phyloP scores from a whole-genome alignment of 2,113 vertebrate genomes.

The Craseonycteris thonglongyai region DNA sequence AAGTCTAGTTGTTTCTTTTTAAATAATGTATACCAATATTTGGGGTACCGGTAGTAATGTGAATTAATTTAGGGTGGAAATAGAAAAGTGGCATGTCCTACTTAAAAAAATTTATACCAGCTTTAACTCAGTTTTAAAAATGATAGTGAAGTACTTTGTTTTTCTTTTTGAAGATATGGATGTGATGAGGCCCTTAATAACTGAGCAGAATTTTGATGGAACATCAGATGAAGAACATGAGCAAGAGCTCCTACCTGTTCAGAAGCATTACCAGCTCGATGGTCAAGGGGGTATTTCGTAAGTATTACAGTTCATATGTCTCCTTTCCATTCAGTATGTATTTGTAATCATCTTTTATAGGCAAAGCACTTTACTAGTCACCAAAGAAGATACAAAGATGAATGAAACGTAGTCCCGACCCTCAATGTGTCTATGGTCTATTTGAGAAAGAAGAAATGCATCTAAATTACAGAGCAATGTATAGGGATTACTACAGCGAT shows the following conservation, averaged over 20 bases:
- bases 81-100: neutral
- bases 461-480: neutral
- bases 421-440: neutral
- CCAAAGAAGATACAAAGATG: neutral
- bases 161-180: slow-evolving; percentile 80
- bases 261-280: slow-evolving; percentile 76
- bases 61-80: neutral
- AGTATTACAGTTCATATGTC: neutral
- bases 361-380: neutral
- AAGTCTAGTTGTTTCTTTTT: neutral
- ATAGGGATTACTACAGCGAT: neutral
- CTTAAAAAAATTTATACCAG: neutral
- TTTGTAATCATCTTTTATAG: neutral
- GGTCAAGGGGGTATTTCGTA: slow-evolving; percentile 80
- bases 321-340: neutral
- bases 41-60: neutral
- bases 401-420: neutral
- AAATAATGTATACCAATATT: neutral
- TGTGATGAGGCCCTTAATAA: slow-evolving; percentile 84
- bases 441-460: neutral
- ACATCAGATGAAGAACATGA: slow-evolving; percentile 80
- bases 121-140: neutral
- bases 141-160: neutral
- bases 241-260: slow-evolving; percentile 67
- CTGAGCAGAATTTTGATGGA: slow-evolving; percentile 76